Base-by-base conservation (phyloP, 2,797 vertebrate genomes). In the Labeo calbasu region DNA sequence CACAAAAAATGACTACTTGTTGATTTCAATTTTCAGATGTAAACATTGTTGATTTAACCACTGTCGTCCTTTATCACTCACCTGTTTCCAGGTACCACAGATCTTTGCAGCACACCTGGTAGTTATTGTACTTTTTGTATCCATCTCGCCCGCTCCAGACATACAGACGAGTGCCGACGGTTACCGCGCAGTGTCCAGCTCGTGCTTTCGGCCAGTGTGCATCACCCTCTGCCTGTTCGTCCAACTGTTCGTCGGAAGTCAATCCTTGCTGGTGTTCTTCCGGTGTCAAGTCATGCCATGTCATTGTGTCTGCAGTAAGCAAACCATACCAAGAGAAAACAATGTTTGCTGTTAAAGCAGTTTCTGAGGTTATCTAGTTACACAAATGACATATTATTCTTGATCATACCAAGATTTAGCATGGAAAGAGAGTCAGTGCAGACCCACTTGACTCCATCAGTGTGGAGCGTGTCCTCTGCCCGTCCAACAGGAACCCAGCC, bases 81-180 rank as follows among this genome's bases (percentile, higher is more conserved):
- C 98, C 97, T 85, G 97, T 98, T 93, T 99, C 98, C 92, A 99
- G 95, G 92, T 96, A 99, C 98, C 98, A 99, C 85, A 99, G 96
- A 91, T 99, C 98, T 90, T 97, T 99, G 93, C 97, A 98, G 95
- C 98, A 99, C 82, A 99, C 97, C 94, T 99, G 98, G 94, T 96
- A 97, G 91, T 96, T 98, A 92, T 97, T 96, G 89, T 92, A 97
- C 92, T 98, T 99, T 77, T 95, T 95, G 92, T 97, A 99, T 43
- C 97, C 97, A 46, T 99, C 98, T 43, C 98, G 96, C 55, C 98
- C 98, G 50, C 98, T 99, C 98, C 98, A 99, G 85, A 99, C 92
- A 87, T 98, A 99, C 5, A 99, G 91, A 43, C 98, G 96, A 55
- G 97, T 96, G 12, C 97, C 97, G 10, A 99, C 93, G 0, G 94